These are phyloP conservation scores for Sigmodon hispidus DNA, from an alignment of 2,113 vertebrate genomes.

Conservation along the genomic window DNA sequence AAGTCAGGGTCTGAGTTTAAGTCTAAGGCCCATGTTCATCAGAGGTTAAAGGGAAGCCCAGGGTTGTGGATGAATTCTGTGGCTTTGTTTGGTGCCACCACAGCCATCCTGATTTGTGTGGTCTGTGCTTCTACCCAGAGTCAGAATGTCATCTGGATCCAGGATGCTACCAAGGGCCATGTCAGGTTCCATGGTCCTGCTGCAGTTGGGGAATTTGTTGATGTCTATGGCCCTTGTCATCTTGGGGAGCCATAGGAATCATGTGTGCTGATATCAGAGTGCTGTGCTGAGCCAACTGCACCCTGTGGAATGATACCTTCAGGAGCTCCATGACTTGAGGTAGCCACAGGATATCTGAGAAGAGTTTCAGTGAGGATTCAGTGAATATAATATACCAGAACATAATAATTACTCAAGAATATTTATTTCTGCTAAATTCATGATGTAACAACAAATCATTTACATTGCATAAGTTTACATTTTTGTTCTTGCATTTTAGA, in stretches of 20 bases:
- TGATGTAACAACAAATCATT: conserved; percentile 1
- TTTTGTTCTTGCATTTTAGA: not conserved
- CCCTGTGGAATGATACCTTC: not conserved
- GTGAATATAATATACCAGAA: no score
- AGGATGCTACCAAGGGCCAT: not conserved
- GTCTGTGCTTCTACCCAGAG: not conserved
- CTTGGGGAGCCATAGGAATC: not conserved
- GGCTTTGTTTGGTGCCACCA: not conserved
- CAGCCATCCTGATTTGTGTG: not conserved
- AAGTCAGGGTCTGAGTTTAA: not conserved
- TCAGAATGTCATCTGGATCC: not conserved
- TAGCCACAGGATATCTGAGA: not conserved
- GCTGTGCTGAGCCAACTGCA: not conserved
- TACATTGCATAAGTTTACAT: not conserved
- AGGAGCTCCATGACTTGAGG: not conserved
- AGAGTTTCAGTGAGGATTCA: no score
- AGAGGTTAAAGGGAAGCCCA: not conserved
- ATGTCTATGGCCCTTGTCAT: not conserved
- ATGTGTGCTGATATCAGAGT: not conserved
- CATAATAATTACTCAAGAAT: not conserved
- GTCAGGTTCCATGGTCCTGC: not conserved
- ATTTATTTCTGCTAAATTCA: not conserved
- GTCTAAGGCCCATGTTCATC: not conserved
- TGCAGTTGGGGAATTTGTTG: not conserved
- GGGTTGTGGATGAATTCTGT: not conserved